Base-by-base conservation (phyloP, 2,888 invertebrate genomes). In the Nineta flava region DNA sequence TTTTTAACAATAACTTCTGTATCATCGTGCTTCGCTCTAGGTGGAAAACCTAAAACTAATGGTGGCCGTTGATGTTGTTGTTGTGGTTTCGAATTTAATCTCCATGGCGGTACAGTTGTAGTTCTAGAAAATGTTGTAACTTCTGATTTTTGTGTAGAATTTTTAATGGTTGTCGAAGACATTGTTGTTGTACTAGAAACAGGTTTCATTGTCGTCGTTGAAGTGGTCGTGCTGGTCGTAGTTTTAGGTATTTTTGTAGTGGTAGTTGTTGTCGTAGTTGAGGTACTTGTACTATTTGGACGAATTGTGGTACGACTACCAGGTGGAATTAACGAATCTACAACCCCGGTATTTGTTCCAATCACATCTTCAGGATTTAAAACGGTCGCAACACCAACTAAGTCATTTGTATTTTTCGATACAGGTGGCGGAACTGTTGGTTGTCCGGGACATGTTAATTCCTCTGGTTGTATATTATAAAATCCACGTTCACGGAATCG, bases 391-490 rank as follows among this genome's bases (percentile, higher is more conserved):
- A 72, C 71, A 45, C 71, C 78, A 52, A 73, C 63, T 16, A 71
- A 64, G 53, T 73, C 71, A 2, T 68, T 65, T 2, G 61, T 57
- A 34, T 62, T 59, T 16, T 66, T 6, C 65, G 53, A 66, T 47
- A 52, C 21, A 41, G 46, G 49, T 7, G 34, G 42, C 5, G 52
- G 50, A 40, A 13, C 13, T 31, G 35, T 48, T 50, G 40, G 72
- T 71, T 56, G 67, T 64, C 41, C 41, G 5, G 65, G 64, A 53
- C 83, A 83, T 40, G 73, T 70, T 51, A 83, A 65, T 64, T 83
- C 92, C 58, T 81, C 83, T 1, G 85, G 80, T 64, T 83, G 81
- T 57, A 93, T 86, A 59, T 85, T 87, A 62, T 91, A 90, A 67
- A 93, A 91, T 35, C 83, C 87, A 45, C 84, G 75, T 53, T 87